phyloP scores from a whole-genome alignment of 1,140 invertebrate genomes.

The Drosophila equinoxialis region DNA sequence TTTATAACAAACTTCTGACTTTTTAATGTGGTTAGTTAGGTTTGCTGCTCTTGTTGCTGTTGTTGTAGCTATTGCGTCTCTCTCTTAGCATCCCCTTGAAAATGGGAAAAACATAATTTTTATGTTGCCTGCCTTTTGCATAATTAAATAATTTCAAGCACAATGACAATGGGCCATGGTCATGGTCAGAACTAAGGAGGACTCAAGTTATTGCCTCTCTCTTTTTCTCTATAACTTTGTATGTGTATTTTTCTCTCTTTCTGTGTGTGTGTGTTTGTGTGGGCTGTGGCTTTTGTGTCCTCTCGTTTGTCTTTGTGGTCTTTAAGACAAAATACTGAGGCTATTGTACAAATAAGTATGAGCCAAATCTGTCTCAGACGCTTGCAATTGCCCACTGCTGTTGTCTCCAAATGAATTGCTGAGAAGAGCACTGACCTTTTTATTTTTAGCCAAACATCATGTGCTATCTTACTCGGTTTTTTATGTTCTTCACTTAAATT shows the following conservation, averaged over 20 bases:
- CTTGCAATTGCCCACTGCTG: conserved; percentile 45
- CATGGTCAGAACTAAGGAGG: conserved; percentile 7
- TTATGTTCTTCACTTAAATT: conserved; percentile 33
- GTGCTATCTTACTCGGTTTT: conserved; percentile 24
- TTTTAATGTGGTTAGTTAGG: conserved; percentile 64
- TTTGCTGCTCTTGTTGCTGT: conserved; percentile 26
- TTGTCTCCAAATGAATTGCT: conserved; percentile 22
- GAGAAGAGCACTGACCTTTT: conserved; percentile 48
- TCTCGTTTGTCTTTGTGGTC: conserved; percentile 25
- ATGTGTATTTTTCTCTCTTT: background rate
- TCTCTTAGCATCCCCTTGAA: conserved; percentile 31
- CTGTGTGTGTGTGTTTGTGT: conserved; percentile 9
- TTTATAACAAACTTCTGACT: conserved; percentile 55
- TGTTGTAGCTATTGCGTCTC: conserved; percentile 23
- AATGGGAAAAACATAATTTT: conserved; percentile 69
- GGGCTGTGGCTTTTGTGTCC: conserved; percentile 10
- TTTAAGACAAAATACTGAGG: conserved; percentile 49
- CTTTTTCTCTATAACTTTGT: background rate
- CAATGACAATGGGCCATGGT: conserved; percentile 47
- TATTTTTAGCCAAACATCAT: conserved; percentile 32
- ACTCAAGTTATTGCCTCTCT: conserved; percentile 45
- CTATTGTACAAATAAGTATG: conserved; percentile 56
- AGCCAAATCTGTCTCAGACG: conserved; percentile 62
- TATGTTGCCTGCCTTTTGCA: conserved; percentile 61
- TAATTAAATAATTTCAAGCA: conserved; percentile 64